Conservation (phyloP, 1,140 invertebrate genomes). For the Venturia canescens region DNA sequence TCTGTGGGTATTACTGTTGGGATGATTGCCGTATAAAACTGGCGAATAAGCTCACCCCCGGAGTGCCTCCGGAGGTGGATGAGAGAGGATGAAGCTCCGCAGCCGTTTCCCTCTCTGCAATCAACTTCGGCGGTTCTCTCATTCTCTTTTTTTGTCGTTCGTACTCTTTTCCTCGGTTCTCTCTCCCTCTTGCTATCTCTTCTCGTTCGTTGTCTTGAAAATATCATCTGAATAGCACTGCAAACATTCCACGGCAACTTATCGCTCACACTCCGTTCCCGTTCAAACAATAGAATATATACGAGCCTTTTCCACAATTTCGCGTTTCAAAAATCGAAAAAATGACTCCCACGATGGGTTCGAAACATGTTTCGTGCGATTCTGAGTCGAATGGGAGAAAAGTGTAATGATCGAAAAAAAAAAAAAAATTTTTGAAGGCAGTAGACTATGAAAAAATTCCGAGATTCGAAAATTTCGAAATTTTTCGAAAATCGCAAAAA, state of each 20-base stretch:
- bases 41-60: not conserved
- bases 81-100: slow-evolving; percentile 12
- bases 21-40: not conserved
- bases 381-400: no score
- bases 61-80: not conserved
- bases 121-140: slow-evolving; percentile 21
- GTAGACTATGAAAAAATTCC: no score
- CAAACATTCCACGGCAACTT: slow-evolving; percentile 59
- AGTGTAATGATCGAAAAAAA: no score
- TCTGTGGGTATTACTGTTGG: not conserved
- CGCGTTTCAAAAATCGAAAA: no score
- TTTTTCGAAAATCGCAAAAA: no score
- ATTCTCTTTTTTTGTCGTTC: no score
- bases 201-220: slow-evolving; percentile 62
- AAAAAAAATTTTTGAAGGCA: no score
- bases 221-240: slow-evolving; percentile 65
- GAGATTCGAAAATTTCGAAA: no score
- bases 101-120: slow-evolving; percentile 16
- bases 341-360: no score
- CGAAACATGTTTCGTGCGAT: no score
- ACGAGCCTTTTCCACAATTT: slow-evolving; percentile 42
- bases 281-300: slow-evolving; percentile 53
- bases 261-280: slow-evolving; percentile 54
- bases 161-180: not conserved
- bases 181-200: slow-evolving; percentile 14